Base-by-base conservation (phyloP, 2,888 invertebrate genomes). In the Euplexia lucipara region DNA sequence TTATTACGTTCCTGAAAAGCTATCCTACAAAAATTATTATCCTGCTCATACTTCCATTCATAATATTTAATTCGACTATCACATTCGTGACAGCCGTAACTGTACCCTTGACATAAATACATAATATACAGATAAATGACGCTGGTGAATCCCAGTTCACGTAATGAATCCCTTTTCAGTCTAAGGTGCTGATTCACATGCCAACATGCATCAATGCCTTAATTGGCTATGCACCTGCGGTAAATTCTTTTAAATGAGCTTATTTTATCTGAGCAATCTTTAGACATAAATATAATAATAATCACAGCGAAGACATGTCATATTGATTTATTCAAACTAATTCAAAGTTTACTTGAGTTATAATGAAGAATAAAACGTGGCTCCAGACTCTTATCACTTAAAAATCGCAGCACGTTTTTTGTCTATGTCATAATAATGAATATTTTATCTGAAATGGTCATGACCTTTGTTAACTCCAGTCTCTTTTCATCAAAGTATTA, bases 81-180 rank as follows among this genome's bases (percentile, higher is more conserved):
- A 30, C 22, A 39, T 14, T 30, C 16, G 9, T 42, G 20, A 59
- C n/a, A n/a, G n/a, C 20, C 10, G 10, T n/a, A n/a, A n/a, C n/a
- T 35, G 20, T 22, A 41, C 4, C 65, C 59, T 65, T 74, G 56
- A 75, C 56, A 64, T 57, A 35, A 49, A 68, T 60, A 20, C 26
- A 48, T 45, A 52, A 48, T 39, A 10, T 6, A 37, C 0, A 20
- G 3, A 39, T 35, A 47, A 16, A 42, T 63, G 26, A 54, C 26
- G 32, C 20, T 44, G 14, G 42, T 54, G 10, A 64, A 64, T 64
- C 64, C 42, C 32, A 26, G 8, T 48, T 47, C 65, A 16, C 16
- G 16, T 44, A 42, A 37, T 44, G 14, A 42, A 5, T 54, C 5
- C 2, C n/a, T 42, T 69, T 54, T 48, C 20, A 52, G 41, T 20